These are phyloP conservation scores for Dendrocincla tyrannina DNA, from an alignment of 2,797 vertebrate genomes.

Conservation along the genomic window DNA sequence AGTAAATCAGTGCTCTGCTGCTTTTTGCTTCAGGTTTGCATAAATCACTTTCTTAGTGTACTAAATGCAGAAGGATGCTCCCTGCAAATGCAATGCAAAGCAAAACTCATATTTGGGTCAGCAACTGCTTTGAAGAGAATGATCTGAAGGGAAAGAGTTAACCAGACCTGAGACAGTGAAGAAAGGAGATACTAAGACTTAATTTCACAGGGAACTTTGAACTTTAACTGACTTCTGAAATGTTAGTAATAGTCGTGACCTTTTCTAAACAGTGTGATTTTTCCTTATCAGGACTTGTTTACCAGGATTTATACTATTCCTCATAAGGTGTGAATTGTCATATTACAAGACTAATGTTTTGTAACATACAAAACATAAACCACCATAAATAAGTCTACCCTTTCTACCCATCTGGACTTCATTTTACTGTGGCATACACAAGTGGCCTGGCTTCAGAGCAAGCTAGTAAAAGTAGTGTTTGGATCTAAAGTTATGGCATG, in stretches of 20 bases:
- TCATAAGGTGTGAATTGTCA: background rate
- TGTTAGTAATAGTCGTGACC: background rate
- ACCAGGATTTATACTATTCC: background rate
- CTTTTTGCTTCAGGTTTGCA: background rate
- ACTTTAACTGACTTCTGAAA: background rate
- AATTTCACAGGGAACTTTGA: background rate
- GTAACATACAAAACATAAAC: background rate
- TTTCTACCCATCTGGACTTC: background rate
- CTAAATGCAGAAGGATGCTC: background rate
- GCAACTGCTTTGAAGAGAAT: background rate
- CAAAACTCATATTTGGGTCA: background rate
- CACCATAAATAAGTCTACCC: background rate
- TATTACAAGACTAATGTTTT: background rate
- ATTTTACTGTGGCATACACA: background rate
- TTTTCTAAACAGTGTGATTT: background rate
- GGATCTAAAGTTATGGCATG: background rate
- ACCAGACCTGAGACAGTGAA: background rate
- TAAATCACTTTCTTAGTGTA: background rate
- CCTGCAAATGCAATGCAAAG: background rate
- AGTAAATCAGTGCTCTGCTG: background rate
- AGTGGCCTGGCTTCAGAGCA: background rate
- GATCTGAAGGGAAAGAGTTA: background rate
- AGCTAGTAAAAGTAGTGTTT: background rate
- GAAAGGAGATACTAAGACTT: background rate
- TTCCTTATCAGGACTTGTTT: background rate